These are phyloP conservation scores for Verasper variegatus DNA, from an alignment of 2,113 vertebrate species.

Conservation along the genomic window DNA sequence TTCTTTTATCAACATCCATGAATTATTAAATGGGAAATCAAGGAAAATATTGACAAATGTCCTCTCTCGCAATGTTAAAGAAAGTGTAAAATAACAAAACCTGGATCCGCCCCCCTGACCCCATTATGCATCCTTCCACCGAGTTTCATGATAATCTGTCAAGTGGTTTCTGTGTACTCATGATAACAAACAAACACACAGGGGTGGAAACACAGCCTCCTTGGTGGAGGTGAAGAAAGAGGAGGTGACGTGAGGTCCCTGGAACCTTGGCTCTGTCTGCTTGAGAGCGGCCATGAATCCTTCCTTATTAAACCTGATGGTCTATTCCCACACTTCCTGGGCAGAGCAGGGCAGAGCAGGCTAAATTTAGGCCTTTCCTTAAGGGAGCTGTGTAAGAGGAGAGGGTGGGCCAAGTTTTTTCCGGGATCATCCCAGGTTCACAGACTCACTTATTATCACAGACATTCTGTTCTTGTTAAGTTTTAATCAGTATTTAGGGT, in stretches of 20 bases:
- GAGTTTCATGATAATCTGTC: too few species aligned
- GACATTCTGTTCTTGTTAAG: neutral
- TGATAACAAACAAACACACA: neutral
- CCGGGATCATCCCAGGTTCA: constrained; percentile 24
- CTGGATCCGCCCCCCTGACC: too few species aligned
- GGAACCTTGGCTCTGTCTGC: neutral
- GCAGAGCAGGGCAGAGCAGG: constrained; percentile 21
- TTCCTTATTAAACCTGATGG: constrained; percentile 49
- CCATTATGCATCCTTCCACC: too few species aligned
- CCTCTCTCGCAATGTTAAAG: too few species aligned
- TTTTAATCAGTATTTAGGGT: neutral
- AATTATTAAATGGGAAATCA: too few species aligned
- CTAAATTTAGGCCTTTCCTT: constrained; percentile 66
- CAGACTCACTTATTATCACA: constrained; percentile 3
- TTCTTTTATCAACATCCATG: too few species aligned
- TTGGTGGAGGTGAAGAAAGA: neutral
- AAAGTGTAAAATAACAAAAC: too few species aligned
- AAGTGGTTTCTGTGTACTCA: too few species aligned
- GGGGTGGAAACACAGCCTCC: neutral
- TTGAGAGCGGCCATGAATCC: constrained; percentile 2
- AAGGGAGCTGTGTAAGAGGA: constrained; percentile 46
- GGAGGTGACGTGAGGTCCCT: neutral
- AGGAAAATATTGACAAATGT: too few species aligned
- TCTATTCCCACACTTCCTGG: constrained; percentile 30
- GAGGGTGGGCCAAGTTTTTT: constrained; percentile 36